Evolutionary conservation across 1,140 invertebrate genomes (phyloP), one percentile per base, ranked within the genome.

Genomic region (Hetaerina americana): DNA sequence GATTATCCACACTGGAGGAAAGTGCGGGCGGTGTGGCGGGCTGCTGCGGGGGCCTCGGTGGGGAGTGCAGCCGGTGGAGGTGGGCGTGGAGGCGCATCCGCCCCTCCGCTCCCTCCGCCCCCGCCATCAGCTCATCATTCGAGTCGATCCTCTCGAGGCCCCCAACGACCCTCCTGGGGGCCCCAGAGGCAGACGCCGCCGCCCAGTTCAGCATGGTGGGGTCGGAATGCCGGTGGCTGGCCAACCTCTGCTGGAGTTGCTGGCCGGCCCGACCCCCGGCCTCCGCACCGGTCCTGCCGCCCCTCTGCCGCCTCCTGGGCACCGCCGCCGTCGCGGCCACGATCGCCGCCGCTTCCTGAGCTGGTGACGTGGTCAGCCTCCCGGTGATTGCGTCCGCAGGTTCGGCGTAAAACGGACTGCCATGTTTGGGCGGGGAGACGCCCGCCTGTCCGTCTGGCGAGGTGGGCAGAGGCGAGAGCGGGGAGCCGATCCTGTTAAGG

Each of bases 341-440:
- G 15, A 57, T 57, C 10, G 40, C 40, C 10, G 40, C 40, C 2
- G 10, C 40, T 12, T 57, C 40, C 22, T 57, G 40, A 5, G 40
- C 40, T 5, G 40, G 40, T 3, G 40, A 57, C 3, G 40, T 57
- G 3, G 31, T 40, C 6, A 6, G 72, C 25, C 73, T 72, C 6
- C 40, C 40, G 10, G 22, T 12, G 66, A 96, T 84, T 22, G 93
- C 89, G 83, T 96, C 94, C 8, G 93, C 92, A 40, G 94, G 94
- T 81, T 96, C 94, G 1, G 93, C 92, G 79, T 96, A 96, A 76
- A 95, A 94, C 0, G 94, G 93, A 79, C 93, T 95, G 12, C 87
- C 88, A 68, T 57, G 40, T n/a, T 57, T 57, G 15, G 40, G 40
- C 15, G 40, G 40, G 3, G 40, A 57, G 2, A 57, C 22, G 22